Evolutionary conservation across 1,140 invertebrate genomes (phyloP).

Genomic region (Vanessa tameamea): DNA sequence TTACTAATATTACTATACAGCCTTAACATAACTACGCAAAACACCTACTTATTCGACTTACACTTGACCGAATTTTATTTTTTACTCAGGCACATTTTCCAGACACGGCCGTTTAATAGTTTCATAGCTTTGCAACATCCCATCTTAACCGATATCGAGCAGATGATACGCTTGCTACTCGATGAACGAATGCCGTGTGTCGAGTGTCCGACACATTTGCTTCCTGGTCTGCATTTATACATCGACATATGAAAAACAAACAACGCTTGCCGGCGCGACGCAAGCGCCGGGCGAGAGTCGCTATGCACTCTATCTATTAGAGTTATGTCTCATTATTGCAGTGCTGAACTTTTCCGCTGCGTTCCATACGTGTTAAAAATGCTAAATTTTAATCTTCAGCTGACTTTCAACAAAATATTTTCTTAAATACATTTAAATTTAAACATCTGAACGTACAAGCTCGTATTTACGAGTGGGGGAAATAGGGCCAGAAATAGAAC

Average conservation of each 20-base stretch:
- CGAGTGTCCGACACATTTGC: constrained; percentile 47
- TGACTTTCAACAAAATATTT: constrained; percentile 11
- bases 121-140: constrained; percentile 2
- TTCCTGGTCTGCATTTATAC: constrained; percentile 74
- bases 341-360: constrained; percentile 4
- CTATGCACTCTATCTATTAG: constrained; percentile 41
- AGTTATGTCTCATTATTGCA: constrained; percentile 9
- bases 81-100: constrained; percentile 24
- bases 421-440: constrained; percentile 18
- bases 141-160: background rate
- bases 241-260: constrained; percentile 74
- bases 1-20: background rate
- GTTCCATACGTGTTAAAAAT: constrained; percentile 7
- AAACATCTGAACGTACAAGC: constrained; percentile 17
- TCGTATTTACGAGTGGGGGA: constrained; percentile 26
- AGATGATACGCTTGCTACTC: background rate
- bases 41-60: background rate
- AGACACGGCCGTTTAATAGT: constrained; percentile 14
- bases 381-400: constrained; percentile 2
- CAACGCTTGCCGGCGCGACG: constrained; percentile 59
- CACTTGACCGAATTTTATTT: constrained; percentile 25
- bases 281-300: constrained; percentile 37
- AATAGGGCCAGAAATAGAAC: constrained; percentile 51
- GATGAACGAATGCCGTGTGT: constrained; percentile 34
- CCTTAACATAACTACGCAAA: no score